Conservation (phyloP, 2,888 invertebrate genomes). For the Colletes collaris region DNA sequence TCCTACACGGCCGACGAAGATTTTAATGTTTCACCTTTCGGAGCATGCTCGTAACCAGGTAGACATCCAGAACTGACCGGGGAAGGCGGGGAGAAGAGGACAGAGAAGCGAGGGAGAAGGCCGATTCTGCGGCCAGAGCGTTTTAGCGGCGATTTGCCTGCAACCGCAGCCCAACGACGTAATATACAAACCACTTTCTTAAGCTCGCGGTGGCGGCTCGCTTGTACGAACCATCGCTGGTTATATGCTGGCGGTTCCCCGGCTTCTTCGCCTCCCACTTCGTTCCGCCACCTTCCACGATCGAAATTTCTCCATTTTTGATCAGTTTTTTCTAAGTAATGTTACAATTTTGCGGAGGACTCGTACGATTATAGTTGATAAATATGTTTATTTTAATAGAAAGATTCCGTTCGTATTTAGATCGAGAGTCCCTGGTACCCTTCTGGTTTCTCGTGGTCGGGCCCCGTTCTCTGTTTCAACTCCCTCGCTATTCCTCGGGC, state of each 20-base stretch:
- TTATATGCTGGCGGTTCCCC: constrained; percentile 62
- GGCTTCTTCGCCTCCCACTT: constrained; percentile 15
- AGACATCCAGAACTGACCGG: constrained; percentile 42
- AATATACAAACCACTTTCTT: constrained; percentile 78
- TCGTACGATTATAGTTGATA: too few relatives aligned
- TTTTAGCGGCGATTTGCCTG: constrained; percentile 80
- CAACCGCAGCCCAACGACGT: constrained; percentile 79
- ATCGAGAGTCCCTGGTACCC: too few relatives aligned
- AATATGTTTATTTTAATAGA: too few relatives aligned
- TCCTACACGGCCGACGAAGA: constrained; percentile 14
- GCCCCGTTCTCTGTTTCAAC: background rate
- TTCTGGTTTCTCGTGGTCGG: background rate
- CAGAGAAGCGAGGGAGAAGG: constrained; percentile 34
- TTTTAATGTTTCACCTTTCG: constrained; percentile 42
- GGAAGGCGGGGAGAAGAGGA: constrained; percentile 37
- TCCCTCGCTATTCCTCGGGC: constrained; percentile 3
- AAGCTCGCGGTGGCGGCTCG: constrained; percentile 70
- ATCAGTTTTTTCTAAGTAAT: background rate
- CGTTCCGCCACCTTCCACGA: background rate
- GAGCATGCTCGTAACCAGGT: constrained; percentile 58
- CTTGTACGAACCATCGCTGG: constrained; percentile 66
- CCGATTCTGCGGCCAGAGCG: constrained; percentile 74
- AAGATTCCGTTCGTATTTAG: too few relatives aligned
- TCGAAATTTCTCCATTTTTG: background rate
- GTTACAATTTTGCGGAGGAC: too few relatives aligned